Evolutionary conservation across 2,888 invertebrate genomes (phyloP).

Genomic region (Nemurella pictetii): DNA sequence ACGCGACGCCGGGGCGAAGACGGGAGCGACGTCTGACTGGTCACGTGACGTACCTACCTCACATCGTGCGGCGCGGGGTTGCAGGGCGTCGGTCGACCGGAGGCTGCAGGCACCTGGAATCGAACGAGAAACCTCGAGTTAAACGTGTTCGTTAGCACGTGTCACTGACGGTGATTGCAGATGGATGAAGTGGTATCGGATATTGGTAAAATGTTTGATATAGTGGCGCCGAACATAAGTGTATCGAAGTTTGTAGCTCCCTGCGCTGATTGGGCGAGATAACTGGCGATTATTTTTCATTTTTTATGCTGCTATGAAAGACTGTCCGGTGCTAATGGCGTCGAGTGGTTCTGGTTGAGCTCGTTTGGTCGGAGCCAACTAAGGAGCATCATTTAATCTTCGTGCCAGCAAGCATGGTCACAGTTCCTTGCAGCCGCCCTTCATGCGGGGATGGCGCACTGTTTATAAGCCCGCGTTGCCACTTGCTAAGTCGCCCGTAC

Average conservation of each 20-base stretch:
- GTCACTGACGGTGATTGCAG: too few species aligned
- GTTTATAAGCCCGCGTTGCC: neutral
- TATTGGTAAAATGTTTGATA: too few species aligned
- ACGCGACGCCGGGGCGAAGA: neutral
- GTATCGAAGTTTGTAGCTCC: too few species aligned
- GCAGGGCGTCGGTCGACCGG: neutral
- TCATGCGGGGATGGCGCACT: neutral
- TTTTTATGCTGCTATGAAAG: too few species aligned
- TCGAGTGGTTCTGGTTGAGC: too few species aligned
- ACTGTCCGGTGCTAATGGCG: too few species aligned
- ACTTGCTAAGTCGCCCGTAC: neutral
- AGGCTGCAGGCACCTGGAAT: neutral
- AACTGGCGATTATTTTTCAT: too few species aligned
- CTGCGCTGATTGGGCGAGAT: too few species aligned
- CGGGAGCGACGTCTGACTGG: neutral
- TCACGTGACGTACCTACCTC: neutral
- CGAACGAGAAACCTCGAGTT: neutral
- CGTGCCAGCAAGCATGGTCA: neutral
- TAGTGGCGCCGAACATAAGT: too few species aligned
- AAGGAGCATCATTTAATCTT: neutral
- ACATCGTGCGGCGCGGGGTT: neutral
- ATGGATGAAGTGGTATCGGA: too few species aligned
- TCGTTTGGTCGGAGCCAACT: too few species aligned
- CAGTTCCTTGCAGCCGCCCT: neutral
- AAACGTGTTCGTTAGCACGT: neutral